Evolutionary conservation across 2,797 vertebrate species (phyloP).

Genomic region (Alca torda): DNA sequence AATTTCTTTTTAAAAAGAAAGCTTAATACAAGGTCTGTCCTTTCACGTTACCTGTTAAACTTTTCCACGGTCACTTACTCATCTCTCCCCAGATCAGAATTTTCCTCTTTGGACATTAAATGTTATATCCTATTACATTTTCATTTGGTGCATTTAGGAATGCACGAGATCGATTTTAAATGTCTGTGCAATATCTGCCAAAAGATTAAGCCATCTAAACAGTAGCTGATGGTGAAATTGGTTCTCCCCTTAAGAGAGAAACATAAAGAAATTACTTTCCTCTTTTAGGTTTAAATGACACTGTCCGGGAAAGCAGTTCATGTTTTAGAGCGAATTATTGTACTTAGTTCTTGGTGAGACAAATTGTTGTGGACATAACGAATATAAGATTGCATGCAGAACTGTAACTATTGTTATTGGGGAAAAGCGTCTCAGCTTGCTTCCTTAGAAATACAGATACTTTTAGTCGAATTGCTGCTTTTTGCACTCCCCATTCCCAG

Average conservation of each 20-base stretch:
- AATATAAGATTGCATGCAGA: background rate
- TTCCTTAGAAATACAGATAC: background rate
- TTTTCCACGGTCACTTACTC: background rate
- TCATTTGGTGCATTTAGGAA: background rate
- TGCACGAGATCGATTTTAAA: background rate
- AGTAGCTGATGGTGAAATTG: background rate
- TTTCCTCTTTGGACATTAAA: background rate
- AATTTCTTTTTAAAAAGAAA: background rate
- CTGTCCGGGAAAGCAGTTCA: background rate
- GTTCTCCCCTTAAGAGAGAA: background rate
- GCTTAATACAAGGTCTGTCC: background rate
- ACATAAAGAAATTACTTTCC: background rate
- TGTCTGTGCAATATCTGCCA: background rate
- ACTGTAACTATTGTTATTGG: background rate
- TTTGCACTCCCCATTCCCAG: background rate
- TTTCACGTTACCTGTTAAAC: background rate
- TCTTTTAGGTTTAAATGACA: background rate
- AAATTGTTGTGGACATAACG: background rate
- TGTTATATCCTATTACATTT: background rate
- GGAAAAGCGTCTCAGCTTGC: background rate
- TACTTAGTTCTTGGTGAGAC: background rate
- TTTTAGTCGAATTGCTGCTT: background rate
- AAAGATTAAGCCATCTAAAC: background rate
- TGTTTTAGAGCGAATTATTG: background rate
- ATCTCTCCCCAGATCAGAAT: background rate